Base-by-base conservation (phyloP, 35 echinoderm and acorn worm species). In the Acanthaster planci region DNA sequence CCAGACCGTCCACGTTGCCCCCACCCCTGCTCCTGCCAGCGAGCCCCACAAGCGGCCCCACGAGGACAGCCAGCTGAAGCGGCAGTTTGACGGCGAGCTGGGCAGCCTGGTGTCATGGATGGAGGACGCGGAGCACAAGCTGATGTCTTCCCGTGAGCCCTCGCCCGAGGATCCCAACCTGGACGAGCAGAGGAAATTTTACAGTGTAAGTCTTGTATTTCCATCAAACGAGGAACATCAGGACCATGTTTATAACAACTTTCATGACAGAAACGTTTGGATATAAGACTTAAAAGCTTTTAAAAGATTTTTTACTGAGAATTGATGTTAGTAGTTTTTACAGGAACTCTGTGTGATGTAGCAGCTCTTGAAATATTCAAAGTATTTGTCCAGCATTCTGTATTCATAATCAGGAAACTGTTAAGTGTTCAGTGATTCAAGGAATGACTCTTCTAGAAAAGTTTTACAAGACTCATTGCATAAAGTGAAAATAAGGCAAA, bases 1-100 rank as follows among this genome's bases (percentile, higher is more conserved):
- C 76, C 80, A 93, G 52, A 93, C 86, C 30, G 86, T 93, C 57
- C 92, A 91, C 27, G 79, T 94, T 26, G 82, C 92, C 8, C 84
- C 81, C 42, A 77, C 14, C 84, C 81, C 39, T 7, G 53, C 18
- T 22, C 60, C 19, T 7, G 64, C 42, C 2, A 79, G 78, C 15
- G 67, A 54, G 72, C 55, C 77, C 8, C 59, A 67, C 37, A 98
- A 98, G 86, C 84, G 88, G 51, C 80, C 88, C 12, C 38, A 85
- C 39, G 89, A 93, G 52, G 91, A 93, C 34, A 88, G 82, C 18
- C 77, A 47, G 21, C 55, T 98, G 37, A 98, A 93, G 85, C 86
- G 78, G 54, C 84, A 92, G 68, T 98, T 98, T 87, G 95, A 98
- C 72, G 92, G 91, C 37, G 95, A 98, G 89, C 67, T 98, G 60